Base-by-base conservation (phyloP, 2,113 vertebrate species). In the Lophotis ruficrista region DNA sequence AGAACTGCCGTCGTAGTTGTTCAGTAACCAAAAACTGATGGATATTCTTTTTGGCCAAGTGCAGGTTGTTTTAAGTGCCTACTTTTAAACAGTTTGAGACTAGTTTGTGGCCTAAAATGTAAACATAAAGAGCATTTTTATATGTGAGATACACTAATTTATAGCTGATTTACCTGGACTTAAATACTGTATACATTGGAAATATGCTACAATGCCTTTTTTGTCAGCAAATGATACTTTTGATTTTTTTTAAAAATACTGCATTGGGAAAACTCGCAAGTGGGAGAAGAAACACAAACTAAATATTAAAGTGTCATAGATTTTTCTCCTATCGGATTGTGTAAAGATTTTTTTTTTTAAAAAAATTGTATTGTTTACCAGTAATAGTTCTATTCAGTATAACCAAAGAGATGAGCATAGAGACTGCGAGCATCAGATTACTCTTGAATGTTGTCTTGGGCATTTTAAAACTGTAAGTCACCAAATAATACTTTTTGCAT, bases 61-160 rank as follows among this genome's bases (percentile, higher is more conserved):
- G 9, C 30, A 64, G n/a, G 35, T 57, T 92, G 88, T 78, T 93
- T 50, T 43, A 95, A 93, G 69, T 95, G 78, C 87, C 94, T 95
- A 24, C 73, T 83, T 89, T 87, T 61, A 82, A 90, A n/a, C 27
- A 70, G 31, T 80, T 89, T 81, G 45, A 83, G 47, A 54, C 45
- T 72, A 72, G 33, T 64, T 94, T 65, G 50, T 90, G 38, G 41
- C 76, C 37, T 93, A 45, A 82, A 73, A 77, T 79, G 41, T 91
- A 90, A 91, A 75, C 70, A 17, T 28, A 62, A 57, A 56, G 50
- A 86, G 9, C 56, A 33, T 58, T 88, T 94, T 93, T 93, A 9
- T 77, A 80, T 73, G 62, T 73, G 47, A 81, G 88, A 57, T 90
- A 53, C 61, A 65, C 37, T 94, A 87, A 96, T 93, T 95, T 93